Evolutionary conservation across 2,113 vertebrate genomes (phyloP), one percentile per base, ranked within the genome.

Genomic region (Gobius niger): DNA sequence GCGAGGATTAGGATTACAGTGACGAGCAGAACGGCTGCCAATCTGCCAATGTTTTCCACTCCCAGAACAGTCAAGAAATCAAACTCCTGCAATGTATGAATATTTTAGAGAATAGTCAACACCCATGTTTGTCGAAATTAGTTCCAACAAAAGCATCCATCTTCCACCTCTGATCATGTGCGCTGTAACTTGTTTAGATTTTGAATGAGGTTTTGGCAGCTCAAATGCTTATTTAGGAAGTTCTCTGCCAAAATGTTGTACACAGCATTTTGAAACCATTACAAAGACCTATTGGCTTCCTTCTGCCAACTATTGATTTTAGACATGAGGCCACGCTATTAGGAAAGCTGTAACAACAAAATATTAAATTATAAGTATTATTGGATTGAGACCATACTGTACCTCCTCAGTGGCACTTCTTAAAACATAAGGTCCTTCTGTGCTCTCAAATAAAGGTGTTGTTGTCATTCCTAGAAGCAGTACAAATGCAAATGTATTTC

Each of bases 1-100:
- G 64, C 1, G 18, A 87, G 73, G 75, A 83, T 86, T 76, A 86
- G 40, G 74, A 83, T 73, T 15, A 73, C 41, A 44, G 60, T 46
- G 65, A 53, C 7, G 63, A 44, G 10, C 60, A 82, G 72, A 79
- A 88, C 14, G 47, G 5, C 69, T 70, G 69, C 73, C 11, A 67
- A 51, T 64, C 85, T 82, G 59, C 61, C 67, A 59, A 81, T 72
- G 72, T 86, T 76, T 6, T 0, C 70, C 56, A 63, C 40, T 47
- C 13, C 47, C 44, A 65, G 50, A 51, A 68, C 52, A 46, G 49
- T 61, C 52, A 71, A 60, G 51, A 12, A 16, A 47, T 46, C 9
- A 13, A 18, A 18, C 49, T 57, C 47, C 84, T 90, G 76, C 3
- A 49, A 72, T n/a, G 12, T 72, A 82, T 15, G 9, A 82, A 63